These are phyloP conservation scores for Pangasius sanitwongsei DNA, from an alignment of 2,797 vertebrate species.

Conservation along the genomic window DNA sequence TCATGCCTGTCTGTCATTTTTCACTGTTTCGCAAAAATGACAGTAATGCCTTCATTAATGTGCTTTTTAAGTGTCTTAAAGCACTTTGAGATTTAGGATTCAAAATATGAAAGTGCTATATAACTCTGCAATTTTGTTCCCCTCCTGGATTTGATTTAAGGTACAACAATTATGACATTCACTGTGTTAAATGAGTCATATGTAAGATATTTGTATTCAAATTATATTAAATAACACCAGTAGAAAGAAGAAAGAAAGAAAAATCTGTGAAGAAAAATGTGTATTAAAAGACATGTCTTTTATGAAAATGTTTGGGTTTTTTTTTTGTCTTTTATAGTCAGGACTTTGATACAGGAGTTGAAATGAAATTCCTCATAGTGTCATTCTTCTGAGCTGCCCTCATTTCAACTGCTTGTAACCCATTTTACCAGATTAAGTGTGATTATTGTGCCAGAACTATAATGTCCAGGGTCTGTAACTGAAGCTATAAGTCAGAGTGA, in stretches of 20 bases:
- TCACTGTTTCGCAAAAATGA: not conserved
- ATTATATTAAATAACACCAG: not conserved
- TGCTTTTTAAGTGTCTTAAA: not conserved
- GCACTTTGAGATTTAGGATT: not conserved
- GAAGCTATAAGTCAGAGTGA: not conserved
- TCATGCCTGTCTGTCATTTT: not conserved
- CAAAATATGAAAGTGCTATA: not conserved
- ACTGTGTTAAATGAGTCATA: not conserved
- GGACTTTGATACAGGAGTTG: not conserved
- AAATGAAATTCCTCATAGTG: not conserved
- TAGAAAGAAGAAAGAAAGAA: not conserved
- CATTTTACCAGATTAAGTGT: not conserved
- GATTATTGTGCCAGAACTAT: not conserved
- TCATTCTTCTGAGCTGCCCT: slow-evolving; percentile 52
- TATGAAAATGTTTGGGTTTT: not conserved
- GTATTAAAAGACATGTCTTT: not conserved
- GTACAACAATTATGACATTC: not conserved
- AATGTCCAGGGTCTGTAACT: slow-evolving; percentile 11
- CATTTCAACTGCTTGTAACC: not conserved
- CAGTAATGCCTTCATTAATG: not conserved
- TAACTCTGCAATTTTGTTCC: not conserved
- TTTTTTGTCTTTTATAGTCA: not conserved
- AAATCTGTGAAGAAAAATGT: not conserved
- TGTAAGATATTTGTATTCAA: not conserved
- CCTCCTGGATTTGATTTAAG: not conserved